These are phyloP conservation scores for Drosophila nigrodunni DNA, from an alignment of 1,140 invertebrate genomes.

Conservation along the genomic window DNA sequence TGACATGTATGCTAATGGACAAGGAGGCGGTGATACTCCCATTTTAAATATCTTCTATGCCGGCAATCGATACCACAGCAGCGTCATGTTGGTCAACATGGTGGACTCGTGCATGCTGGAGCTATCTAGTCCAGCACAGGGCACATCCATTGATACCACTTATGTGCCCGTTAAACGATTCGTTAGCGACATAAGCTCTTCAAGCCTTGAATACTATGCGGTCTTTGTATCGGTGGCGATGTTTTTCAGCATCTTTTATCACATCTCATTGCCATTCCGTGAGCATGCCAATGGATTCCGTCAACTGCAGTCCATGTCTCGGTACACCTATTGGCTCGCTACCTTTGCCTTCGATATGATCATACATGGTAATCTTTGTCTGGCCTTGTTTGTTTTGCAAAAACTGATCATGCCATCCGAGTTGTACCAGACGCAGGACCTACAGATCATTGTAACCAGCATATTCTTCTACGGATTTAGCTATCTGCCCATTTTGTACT, in stretches of 20 bases:
- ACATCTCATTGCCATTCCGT: slow-evolving; percentile 71
- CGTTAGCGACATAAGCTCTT: slow-evolving; percentile 68
- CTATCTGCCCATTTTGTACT: slow-evolving; percentile 77
- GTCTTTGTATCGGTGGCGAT: slow-evolving; percentile 68
- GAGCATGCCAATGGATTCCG: slow-evolving; percentile 77
- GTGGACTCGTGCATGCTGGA: slow-evolving; percentile 68
- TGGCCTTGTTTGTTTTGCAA: slow-evolving; percentile 46
- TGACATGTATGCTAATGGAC: slow-evolving; percentile 46
- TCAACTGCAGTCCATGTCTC: slow-evolving; percentile 73
- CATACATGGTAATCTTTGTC: slow-evolving; percentile 49
- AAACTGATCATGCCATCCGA: slow-evolving; percentile 61
- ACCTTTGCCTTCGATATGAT: slow-evolving; percentile 66
- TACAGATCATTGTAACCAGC: slow-evolving; percentile 51
- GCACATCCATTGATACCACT: slow-evolving; percentile 49
- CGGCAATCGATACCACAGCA: slow-evolving; percentile 78
- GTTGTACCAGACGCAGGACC: slow-evolving; percentile 56
- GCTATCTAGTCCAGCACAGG: not conserved
- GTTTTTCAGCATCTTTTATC: slow-evolving; percentile 81
- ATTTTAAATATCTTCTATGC: slow-evolving; percentile 62
- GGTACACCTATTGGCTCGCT: slow-evolving; percentile 66
- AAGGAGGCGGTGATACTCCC: slow-evolving; percentile 19
- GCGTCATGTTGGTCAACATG: slow-evolving; percentile 73
- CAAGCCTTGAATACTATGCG: slow-evolving; percentile 71
- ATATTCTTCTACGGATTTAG: slow-evolving; percentile 76
- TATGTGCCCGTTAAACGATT: slow-evolving; percentile 69